These are phyloP conservation scores for Stegostoma tigrinum DNA, from an alignment of 2,113 vertebrate species.

Conservation along the genomic window DNA sequence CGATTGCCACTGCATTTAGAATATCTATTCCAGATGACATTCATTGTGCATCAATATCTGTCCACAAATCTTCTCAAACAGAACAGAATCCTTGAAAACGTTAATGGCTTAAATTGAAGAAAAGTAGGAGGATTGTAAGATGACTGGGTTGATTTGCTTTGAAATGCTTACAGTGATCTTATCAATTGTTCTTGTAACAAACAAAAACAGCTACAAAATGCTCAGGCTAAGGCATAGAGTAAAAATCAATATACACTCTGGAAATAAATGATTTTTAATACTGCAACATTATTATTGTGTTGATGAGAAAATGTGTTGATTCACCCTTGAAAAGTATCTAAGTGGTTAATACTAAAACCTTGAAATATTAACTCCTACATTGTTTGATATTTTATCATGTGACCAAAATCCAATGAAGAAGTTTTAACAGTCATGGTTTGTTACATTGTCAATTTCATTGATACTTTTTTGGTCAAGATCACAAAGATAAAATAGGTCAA, in stretches of 20 bases:
- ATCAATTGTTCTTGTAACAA: neutral
- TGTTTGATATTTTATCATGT: constrained; percentile 1
- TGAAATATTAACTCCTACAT: neutral
- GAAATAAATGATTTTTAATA: constrained; percentile 2
- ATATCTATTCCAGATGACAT: constrained; percentile 48
- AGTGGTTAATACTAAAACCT: neutral
- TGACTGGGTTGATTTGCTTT: constrained; percentile 44
- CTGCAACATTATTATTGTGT: neutral
- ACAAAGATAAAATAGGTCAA: neutral
- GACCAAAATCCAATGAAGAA: neutral
- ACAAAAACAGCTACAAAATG: neutral
- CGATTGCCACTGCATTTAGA: constrained; percentile 50
- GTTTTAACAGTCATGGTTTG: neutral
- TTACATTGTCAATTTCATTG: neutral
- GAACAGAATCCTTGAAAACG: constrained; percentile 53
- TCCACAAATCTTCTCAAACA: constrained; percentile 54
- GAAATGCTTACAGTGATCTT: neutral
- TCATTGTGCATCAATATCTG: constrained; percentile 55
- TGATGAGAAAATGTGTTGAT: neutral
- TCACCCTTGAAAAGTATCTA: neutral
- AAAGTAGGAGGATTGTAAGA: constrained; percentile 44
- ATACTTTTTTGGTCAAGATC: neutral
- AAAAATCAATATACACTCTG: too few species aligned
- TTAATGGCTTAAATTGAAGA: constrained; percentile 52
- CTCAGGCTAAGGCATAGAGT: neutral